Percentiles rank a stretch among this genome's conserved stretches.
phyloP scores from a whole-genome alignment of 2,113 vertebrate species.

The Urocynchramus pylzowi region DNA sequence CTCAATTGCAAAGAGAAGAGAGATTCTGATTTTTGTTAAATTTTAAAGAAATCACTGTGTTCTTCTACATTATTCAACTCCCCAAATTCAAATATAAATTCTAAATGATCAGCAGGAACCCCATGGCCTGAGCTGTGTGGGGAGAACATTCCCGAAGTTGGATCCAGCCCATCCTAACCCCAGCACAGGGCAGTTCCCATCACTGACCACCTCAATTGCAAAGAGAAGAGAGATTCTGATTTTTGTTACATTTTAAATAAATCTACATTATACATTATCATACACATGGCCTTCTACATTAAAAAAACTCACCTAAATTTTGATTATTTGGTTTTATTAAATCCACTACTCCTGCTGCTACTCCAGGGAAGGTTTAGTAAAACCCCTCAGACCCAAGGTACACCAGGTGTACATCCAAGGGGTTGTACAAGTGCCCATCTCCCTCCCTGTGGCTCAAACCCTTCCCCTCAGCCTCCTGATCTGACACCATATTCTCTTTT shows the following conservation, averaged over 20 bases:
- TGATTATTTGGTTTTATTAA: not conserved
- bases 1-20: not conserved
- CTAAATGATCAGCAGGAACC: not conserved
- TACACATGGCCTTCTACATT: not conserved
- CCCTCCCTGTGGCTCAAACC: rapidly evolving
- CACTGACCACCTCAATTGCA: not conserved
- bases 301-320: not conserved
- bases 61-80: not conserved
- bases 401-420: not conserved
- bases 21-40: not conserved
- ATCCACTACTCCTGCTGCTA: not conserved
- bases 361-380: not conserved
- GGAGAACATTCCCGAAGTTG: not conserved
- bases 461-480: not conserved
- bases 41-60: too few relatives aligned
- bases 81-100: not conserved
- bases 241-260: not conserved
- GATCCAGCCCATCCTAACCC: not conserved
- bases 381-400: not conserved
- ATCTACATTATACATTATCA: not conserved
- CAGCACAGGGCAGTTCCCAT: not conserved
- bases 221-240: not conserved
- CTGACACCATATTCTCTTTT: not conserved
- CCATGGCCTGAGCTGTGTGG: rapidly evolving
- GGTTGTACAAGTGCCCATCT: not conserved